These are phyloP conservation scores for Hirtodrosophila confusa DNA, from an alignment of 2,888 invertebrate species.

Conservation along the genomic window DNA sequence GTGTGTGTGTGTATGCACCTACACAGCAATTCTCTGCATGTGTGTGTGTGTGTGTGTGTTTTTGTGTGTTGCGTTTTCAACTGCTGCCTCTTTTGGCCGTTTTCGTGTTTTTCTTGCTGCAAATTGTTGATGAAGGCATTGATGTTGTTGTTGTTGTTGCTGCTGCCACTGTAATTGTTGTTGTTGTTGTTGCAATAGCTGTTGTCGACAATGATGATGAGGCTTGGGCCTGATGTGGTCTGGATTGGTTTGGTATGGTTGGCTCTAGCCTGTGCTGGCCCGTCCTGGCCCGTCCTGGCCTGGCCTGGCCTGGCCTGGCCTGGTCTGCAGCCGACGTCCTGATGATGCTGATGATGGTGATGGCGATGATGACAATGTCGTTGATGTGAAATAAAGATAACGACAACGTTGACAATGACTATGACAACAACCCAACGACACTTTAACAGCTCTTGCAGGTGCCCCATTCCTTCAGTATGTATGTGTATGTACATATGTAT, in stretches of 20 bases:
- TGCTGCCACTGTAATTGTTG: conserved; percentile 20
- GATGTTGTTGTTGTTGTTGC: conserved; percentile 34
- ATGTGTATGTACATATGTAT: not conserved
- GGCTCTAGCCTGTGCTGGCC: conserved; percentile 5
- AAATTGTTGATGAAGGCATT: conserved; percentile 78
- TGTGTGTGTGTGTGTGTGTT: conserved; percentile 32
- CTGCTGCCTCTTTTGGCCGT: conserved; percentile 49
- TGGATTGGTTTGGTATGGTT: not conserved
- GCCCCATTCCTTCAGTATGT: conserved; percentile 38
- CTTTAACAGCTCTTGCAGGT: conserved; percentile 76
- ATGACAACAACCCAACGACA: conserved; percentile 76
- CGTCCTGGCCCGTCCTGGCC: conserved; percentile 2
- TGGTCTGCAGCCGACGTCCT: conserved; percentile 4
- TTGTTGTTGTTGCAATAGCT: conserved; percentile 45
- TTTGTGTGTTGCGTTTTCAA: conserved; percentile 50
- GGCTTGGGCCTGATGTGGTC: conserved; percentile 21
- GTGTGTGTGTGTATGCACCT: conserved; percentile 5
- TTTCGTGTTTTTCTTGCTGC: conserved; percentile 62
- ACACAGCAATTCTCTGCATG: conserved; percentile 1
- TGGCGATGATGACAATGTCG: conserved; percentile 72
- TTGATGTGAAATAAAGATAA: conserved; percentile 78
- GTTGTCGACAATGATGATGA: conserved; percentile 68
- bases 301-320: conserved; percentile 4
- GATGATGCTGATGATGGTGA: conserved; percentile 20
- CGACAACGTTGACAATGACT: conserved; percentile 77